Conservation (phyloP, 2,888 invertebrate genomes). For the Lochmaea capreae region DNA sequence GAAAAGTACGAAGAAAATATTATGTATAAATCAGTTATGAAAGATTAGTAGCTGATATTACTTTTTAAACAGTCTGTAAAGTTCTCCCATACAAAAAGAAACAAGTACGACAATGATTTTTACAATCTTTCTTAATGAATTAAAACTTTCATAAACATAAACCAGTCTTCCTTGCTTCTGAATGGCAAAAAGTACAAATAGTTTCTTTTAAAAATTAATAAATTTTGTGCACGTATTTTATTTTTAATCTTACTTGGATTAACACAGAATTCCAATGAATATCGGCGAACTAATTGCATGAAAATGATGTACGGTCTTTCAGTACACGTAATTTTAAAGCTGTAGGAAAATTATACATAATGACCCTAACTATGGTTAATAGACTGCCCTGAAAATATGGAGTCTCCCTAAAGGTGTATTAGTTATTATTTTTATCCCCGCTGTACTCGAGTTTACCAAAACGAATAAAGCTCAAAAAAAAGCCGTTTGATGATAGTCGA, state of each 20-base stretch:
- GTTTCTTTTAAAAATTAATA: constrained; percentile 49
- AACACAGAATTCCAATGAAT: constrained; percentile 4
- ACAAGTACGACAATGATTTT: not conserved
- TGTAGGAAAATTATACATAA: constrained; percentile 19
- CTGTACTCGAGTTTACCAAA: not conserved
- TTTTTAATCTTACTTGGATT: constrained; percentile 13
- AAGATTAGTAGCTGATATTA: not conserved
- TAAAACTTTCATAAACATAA: constrained; percentile 48
- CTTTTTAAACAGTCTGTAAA: not conserved
- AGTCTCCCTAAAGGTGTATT: not conserved
- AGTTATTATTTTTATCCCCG: not conserved
- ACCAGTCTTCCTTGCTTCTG: constrained; percentile 63
- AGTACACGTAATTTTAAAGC: not conserved
- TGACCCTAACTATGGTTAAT: not conserved
- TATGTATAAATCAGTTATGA: no score
- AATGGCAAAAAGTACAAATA: constrained; percentile 27
- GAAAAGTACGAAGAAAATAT: no score
- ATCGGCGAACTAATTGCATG: constrained; percentile 3
- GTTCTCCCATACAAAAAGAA: not conserved
- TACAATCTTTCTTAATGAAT: not conserved
- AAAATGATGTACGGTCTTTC: constrained; percentile 10
- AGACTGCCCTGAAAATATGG: not conserved
- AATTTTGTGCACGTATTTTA: constrained; percentile 28
- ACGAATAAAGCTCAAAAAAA: not conserved
- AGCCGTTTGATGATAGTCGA: not conserved